Conservation (phyloP, 1,140 invertebrate species). For the Lineus longissimus region DNA sequence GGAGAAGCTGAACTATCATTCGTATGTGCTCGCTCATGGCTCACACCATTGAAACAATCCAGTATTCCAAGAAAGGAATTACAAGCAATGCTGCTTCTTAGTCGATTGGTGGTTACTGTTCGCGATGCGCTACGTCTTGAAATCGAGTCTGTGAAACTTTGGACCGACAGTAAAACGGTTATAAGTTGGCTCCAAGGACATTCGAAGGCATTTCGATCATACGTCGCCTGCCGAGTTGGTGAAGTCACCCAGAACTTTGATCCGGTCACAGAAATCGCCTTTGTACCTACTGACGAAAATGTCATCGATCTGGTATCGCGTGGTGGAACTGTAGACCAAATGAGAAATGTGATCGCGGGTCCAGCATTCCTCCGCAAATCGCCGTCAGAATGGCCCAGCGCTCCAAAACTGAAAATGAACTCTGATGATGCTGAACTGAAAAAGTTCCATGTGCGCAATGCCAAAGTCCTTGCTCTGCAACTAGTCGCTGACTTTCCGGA, state of each 20-base stretch:
- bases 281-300: neutral
- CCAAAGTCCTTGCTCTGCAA: neutral
- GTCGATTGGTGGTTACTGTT: neutral
- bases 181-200: constrained; percentile 2
- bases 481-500: neutral
- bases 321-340: neutral
- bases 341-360: neutral
- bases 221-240: neutral
- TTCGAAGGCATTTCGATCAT: neutral
- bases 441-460: constrained; percentile 3
- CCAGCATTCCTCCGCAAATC: constrained; percentile 1
- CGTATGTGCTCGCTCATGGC: neutral
- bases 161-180: neutral
- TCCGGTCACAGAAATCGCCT: neutral
- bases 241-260: neutral
- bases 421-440: constrained; percentile 4
- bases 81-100: neutral
- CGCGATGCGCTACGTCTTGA: neutral
- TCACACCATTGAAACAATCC: neutral
- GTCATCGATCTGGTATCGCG: constrained; percentile 2
- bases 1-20: constrained; percentile 1
- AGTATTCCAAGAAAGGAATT: constrained; percentile 1
- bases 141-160: neutral
- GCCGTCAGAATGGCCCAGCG: neutral
- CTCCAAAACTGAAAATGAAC: neutral